Evolutionary conservation across 2,888 invertebrate species (phyloP).

Genomic region (Merodon equestris): DNA sequence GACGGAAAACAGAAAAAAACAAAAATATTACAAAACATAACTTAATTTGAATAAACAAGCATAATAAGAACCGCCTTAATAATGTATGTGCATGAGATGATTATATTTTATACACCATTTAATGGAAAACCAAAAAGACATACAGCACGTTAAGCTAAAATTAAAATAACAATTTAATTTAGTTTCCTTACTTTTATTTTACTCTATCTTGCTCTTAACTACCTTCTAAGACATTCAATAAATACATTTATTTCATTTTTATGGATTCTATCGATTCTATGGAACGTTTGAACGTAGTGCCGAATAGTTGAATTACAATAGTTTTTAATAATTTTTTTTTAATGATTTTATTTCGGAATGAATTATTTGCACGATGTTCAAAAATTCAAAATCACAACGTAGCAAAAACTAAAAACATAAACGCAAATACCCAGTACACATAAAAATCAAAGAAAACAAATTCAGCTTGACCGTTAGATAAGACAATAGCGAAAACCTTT

Average conservation of each 20-base stretch:
- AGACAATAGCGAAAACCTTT: slow-evolving; percentile 21
- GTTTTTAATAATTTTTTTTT: slow-evolving; percentile 40
- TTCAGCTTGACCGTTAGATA: slow-evolving; percentile 29
- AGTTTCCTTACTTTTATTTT: slow-evolving; percentile 37
- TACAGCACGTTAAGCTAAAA: slow-evolving; percentile 65
- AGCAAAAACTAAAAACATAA: slow-evolving; percentile 12
- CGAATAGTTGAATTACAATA: slow-evolving; percentile 55
- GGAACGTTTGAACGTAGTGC: slow-evolving; percentile 49
- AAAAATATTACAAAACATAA: slow-evolving; percentile 8
- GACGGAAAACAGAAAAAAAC: not conserved
- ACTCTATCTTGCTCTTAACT: slow-evolving; percentile 28
- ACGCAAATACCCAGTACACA: slow-evolving; percentile 24
- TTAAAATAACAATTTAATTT: slow-evolving; percentile 36
- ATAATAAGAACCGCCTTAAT: slow-evolving; percentile 24
- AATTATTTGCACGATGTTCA: slow-evolving; percentile 63
- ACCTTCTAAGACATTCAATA: slow-evolving; percentile 27
- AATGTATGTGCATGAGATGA: slow-evolving; percentile 59
- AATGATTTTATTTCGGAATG: slow-evolving; percentile 56
- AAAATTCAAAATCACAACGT: slow-evolving; percentile 1
- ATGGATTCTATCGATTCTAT: not conserved
- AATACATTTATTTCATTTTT: slow-evolving; percentile 36
- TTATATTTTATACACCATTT: slow-evolving; percentile 51
- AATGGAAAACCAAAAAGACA: slow-evolving; percentile 65
- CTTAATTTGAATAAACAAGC: slow-evolving; percentile 10
- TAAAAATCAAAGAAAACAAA: no score